A percentile compares a stretch with the other conserved stretches of the same genome.
Conservation (phyloP, 1,140 invertebrate genomes). For the Eriocheir sinensis region DNA sequence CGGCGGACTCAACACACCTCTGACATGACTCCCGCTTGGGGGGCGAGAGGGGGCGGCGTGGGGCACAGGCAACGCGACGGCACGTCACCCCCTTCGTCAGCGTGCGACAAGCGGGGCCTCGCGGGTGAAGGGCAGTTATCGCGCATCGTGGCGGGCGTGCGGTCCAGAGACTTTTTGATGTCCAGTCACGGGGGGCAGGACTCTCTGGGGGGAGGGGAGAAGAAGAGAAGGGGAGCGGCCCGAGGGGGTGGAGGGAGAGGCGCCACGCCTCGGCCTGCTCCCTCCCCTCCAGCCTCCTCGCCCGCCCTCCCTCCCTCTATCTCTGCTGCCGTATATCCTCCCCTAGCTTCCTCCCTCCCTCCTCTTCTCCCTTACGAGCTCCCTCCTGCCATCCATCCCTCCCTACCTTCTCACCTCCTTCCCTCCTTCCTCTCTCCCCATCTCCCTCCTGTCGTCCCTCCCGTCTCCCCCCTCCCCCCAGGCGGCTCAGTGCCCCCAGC, state of each 20-base stretch:
- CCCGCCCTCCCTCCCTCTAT: background rate
- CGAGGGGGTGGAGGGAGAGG: slow-evolving; percentile 17
- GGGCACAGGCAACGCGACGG: background rate
- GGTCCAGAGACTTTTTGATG: slow-evolving; percentile 65
- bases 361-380: too few relatives aligned
- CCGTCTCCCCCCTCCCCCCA: background rate
- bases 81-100: background rate
- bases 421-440: background rate
- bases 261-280: background rate
- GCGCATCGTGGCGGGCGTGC: slow-evolving; percentile 54
- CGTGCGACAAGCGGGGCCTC: background rate
- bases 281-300: background rate
- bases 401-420: background rate
- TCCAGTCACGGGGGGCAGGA: slow-evolving; percentile 32
- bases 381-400: background rate
- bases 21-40: background rate
- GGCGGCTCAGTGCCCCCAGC: background rate
- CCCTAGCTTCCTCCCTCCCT: background rate
- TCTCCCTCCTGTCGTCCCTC: too few relatives aligned
- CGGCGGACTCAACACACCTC: background rate
- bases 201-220: background rate
- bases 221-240: background rate
- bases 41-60: background rate
- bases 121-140: slow-evolving; percentile 27
- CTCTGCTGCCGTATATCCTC: too few relatives aligned